phyloP scores from a whole-genome alignment of 1,140 invertebrate species.

The Conus betulinus region DNA sequence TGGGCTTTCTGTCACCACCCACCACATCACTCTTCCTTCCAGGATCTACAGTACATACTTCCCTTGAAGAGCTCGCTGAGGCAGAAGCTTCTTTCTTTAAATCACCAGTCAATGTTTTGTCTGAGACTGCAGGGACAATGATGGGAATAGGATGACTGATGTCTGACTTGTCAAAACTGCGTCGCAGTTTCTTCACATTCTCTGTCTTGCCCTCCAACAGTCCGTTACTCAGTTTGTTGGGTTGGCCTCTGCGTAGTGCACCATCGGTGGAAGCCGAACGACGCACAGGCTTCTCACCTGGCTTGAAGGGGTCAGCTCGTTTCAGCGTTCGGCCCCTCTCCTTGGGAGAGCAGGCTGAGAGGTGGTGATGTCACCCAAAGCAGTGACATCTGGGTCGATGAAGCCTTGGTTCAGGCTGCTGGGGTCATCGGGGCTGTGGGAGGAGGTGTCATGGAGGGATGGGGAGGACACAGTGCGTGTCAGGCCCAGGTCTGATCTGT shows the following conservation, averaged over 20 bases:
- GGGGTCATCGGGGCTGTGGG: conserved; percentile 47
- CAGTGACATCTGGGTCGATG: conserved; percentile 48
- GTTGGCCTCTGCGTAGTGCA: conserved; percentile 60
- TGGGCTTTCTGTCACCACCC: background rate
- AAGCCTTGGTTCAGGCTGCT: conserved; percentile 62
- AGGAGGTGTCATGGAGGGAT: conserved; percentile 47
- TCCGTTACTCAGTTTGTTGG: conserved; percentile 67
- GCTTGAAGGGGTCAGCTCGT: conserved; percentile 8
- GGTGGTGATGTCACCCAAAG: conserved; percentile 23
- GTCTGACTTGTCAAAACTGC: conserved; percentile 64
- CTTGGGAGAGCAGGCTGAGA: background rate
- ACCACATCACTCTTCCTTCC: background rate
- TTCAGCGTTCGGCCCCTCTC: background rate
- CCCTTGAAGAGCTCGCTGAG: background rate
- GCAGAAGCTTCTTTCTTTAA: background rate
- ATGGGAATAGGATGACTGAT: conserved; percentile 56
- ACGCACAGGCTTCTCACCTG: background rate
- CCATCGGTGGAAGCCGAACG: conserved; percentile 56
- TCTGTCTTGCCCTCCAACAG: conserved; percentile 56
- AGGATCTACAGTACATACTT: background rate
- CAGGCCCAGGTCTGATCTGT: conserved; percentile 33
- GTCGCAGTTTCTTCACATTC: conserved; percentile 52
- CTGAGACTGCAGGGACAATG: background rate
- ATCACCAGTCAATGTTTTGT: background rate
- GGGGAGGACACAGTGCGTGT: conserved; percentile 35